Evolutionary conservation across 2,797 vertebrate genomes (phyloP), one percentile per base, ranked within the genome.

Genomic region (Neoniphon sammara): DNA sequence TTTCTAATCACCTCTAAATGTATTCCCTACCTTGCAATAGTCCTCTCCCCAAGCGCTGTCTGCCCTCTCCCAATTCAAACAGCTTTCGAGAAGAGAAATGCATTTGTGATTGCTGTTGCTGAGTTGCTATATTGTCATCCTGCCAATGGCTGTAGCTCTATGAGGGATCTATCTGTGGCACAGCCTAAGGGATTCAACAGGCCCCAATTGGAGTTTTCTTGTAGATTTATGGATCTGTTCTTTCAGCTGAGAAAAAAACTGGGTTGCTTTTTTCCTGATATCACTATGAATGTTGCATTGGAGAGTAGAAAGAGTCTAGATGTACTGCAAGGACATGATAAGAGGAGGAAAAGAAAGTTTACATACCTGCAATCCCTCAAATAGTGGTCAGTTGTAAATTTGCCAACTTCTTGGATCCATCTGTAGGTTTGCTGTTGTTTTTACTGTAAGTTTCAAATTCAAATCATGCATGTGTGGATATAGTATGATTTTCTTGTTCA

Each of bases 1-100:
- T 88, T 88, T 65, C 61, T 75, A 77, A 91, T 89, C 65, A 82
- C 25, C 75, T 71, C 70, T 63, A 58, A 71, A 84, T 77, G 63
- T 74, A 54, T 80, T 85, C 80, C 60, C 50, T 61, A 55, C 63
- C 70, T 82, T 74, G 78, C 81, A 85, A 63, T 78, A 75, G 80
- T 81, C 72, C 60, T 74, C 73, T 81, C 84, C 61, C 70, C 69
- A 81, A 78, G 82, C 86, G 49, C 77, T 74, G n/a, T 68, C 62
- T 70, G 75, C 81, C 66, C 3, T 62, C 46, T 83, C 57, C 66
- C 58, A 69, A 78, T 80, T 83, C 80, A 85, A 86, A 87, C 56
- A 78, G 57, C 71, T 87, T 75, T 89, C 87, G 86, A 64, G 80
- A 71, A 10, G 0, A 59, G 72, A 78, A 54, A 62, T 72, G 57